Evolutionary conservation across 37 sponge, comb jelly and placozoan species (phyloP).

Genomic region (Dysidea cf. avara): DNA sequence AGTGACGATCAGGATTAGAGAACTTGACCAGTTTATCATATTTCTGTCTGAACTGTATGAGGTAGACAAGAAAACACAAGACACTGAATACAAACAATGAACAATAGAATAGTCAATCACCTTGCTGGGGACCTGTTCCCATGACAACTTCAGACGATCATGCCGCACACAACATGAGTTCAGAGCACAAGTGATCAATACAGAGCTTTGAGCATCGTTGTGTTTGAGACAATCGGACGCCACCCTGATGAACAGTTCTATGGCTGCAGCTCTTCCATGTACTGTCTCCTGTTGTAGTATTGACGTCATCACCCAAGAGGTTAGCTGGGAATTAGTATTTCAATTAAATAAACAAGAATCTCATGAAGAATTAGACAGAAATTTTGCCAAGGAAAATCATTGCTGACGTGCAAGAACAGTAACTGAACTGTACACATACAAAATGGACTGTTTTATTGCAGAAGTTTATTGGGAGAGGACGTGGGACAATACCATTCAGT

Average conservation of each 20-base stretch:
- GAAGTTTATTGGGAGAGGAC: too few relatives aligned
- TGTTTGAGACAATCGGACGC: constrained; percentile 62
- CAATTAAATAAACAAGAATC: background rate
- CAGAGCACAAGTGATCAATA: constrained; percentile 66
- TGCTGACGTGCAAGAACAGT: too few relatives aligned
- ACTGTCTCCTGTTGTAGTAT: constrained; percentile 50
- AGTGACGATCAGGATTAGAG: constrained; percentile 56
- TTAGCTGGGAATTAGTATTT: constrained; percentile 43
- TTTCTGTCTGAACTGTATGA: constrained; percentile 30
- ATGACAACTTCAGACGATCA: constrained; percentile 53
- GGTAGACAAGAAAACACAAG: background rate
- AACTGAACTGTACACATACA: too few relatives aligned
- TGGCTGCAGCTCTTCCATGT: constrained; percentile 31
- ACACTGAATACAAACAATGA: background rate
- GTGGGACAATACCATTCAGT: too few relatives aligned
- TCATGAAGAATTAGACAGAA: background rate
- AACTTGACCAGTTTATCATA: constrained; percentile 40
- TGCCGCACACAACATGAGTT: constrained; percentile 41
- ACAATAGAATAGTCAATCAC: constrained; percentile 11
- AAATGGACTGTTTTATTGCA: too few relatives aligned
- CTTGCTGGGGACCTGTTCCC: constrained; percentile 68
- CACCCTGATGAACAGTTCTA: constrained; percentile 70
- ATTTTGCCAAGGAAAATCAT: background rate
- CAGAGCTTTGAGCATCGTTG: constrained; percentile 71
- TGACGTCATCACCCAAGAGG: constrained; percentile 75